Percentiles rank a stretch among this genome's conserved stretches.
These are phyloP conservation scores for Enchytraeus crypticus DNA, from an alignment of 2,888 invertebrate species.

Conservation along the genomic window DNA sequence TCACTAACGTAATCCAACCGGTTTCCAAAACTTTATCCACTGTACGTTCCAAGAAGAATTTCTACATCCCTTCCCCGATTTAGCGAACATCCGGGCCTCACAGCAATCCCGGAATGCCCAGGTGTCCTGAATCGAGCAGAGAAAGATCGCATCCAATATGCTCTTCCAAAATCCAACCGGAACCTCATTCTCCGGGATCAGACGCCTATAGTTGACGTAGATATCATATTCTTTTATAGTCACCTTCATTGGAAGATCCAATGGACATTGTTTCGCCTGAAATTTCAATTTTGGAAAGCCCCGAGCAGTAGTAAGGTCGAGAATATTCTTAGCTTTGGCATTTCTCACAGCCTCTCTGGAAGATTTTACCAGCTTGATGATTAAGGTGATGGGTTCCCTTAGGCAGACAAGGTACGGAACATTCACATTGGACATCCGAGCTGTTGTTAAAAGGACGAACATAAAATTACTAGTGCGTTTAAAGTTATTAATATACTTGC, in stretches of 20 bases:
- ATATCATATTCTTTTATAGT: slow-evolving; percentile 22
- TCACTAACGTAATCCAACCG: slow-evolving; percentile 31
- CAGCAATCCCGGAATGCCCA: slow-evolving; percentile 41
- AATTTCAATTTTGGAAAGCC: slow-evolving; percentile 9
- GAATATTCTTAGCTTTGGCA: background rate
- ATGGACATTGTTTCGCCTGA: background rate
- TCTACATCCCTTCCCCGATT: too few species aligned
- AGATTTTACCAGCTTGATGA: slow-evolving; percentile 6
- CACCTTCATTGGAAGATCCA: slow-evolving; percentile 9
- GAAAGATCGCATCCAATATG: slow-evolving; percentile 22
- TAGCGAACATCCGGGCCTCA: slow-evolving; percentile 7
- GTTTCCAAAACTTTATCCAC: slow-evolving; percentile 25
- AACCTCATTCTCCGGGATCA: slow-evolving; percentile 25
- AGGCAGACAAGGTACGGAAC: slow-evolving; percentile 34
- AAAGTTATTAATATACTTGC: too few species aligned
- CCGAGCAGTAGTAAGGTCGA: slow-evolving; percentile 2
- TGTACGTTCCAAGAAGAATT: background rate
- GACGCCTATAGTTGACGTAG: slow-evolving; percentile 22
- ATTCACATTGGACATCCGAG: slow-evolving; percentile 29
- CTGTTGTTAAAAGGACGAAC: slow-evolving; percentile 39
- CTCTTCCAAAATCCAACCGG: slow-evolving; percentile 23
- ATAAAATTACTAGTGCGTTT: too few species aligned
- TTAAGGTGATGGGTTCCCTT: slow-evolving; percentile 23
- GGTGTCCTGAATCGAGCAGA: slow-evolving; percentile 38
- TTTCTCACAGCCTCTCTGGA: too few species aligned